Percentiles rank a stretch among this genome's conserved stretches.
Evolutionary conservation across 2,113 vertebrate genomes (phyloP).

Genomic region (Hyperoodon ampullatus): DNA sequence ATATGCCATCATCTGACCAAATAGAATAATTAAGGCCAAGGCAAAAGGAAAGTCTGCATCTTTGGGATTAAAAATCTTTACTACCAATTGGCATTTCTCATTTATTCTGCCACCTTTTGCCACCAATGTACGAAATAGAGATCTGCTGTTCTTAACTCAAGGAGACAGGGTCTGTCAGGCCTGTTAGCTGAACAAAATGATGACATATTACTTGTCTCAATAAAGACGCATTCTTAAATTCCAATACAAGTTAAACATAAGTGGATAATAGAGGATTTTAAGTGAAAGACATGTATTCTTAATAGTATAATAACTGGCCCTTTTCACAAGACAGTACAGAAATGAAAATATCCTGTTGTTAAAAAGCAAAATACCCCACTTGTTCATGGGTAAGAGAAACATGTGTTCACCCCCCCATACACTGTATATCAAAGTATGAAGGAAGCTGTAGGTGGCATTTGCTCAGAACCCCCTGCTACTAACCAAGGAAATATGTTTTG

Average conservation of each 20-base stretch:
- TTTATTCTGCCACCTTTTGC: conserved; percentile 69
- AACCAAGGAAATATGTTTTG: conserved; percentile 42
- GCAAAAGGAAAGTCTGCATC: conserved; percentile 54
- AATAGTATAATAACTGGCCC: conserved; percentile 22
- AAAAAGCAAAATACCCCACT: neutral
- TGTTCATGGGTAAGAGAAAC: conserved; percentile 47
- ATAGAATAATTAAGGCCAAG: conserved; percentile 55
- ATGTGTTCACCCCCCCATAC: neutral
- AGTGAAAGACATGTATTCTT: conserved; percentile 40
- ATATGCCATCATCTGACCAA: conserved; percentile 61
- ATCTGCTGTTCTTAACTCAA: conserved; percentile 57
- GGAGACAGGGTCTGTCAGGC: conserved; percentile 75
- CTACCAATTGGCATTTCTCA: conserved; percentile 25
- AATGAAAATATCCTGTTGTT: neutral
- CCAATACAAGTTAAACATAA: conserved; percentile 65
- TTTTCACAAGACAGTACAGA: conserved; percentile 50
- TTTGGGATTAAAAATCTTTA: conserved; percentile 57
- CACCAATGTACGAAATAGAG: conserved; percentile 43
- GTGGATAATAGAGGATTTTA: conserved; percentile 74
- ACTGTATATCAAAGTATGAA: neutral
- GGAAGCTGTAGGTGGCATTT: neutral
- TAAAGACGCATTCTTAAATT: conserved; percentile 79
- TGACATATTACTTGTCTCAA: conserved; percentile 75
- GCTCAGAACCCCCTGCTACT: conserved; percentile 53
- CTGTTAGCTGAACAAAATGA: conserved; percentile 78